A percentile compares a stretch with the other conserved stretches of the same genome.
Evolutionary conservation across 1,140 invertebrate genomes (phyloP).

Genomic region (Papilio polytes): DNA sequence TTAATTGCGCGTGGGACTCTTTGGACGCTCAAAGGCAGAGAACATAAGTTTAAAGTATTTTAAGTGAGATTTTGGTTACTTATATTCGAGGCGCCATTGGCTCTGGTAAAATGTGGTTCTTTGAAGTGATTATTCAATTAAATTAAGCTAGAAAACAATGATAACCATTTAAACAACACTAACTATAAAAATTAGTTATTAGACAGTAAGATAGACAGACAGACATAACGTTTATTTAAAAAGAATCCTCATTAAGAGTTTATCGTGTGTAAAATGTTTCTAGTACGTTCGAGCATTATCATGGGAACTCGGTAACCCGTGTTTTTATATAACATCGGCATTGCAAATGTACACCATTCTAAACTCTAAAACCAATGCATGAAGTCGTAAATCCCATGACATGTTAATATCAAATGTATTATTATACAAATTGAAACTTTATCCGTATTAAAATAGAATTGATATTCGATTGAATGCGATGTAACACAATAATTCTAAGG

Average conservation of each 20-base stretch:
- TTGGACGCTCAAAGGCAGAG: neutral
- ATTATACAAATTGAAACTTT: constrained; percentile 34
- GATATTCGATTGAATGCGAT: constrained; percentile 20
- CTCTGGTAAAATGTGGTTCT: too few species aligned
- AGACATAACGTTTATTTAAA: neutral
- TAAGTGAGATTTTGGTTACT: neutral
- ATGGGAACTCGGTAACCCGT: constrained; percentile 46
- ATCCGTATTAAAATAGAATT: constrained; percentile 22
- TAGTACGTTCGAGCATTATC: neutral
- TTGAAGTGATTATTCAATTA: too few species aligned
- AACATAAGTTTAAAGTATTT: neutral
- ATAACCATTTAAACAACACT: neutral
- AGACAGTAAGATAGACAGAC: neutral
- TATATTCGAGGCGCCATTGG: too few species aligned
- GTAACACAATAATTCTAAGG: constrained; percentile 30
- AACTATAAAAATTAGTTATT: neutral
- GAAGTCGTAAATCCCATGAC: constrained; percentile 4
- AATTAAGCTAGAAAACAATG: too few species aligned
- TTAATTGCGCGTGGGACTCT: constrained; percentile 1
- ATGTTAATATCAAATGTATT: neutral
- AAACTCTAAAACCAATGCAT: neutral
- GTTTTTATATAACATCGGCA: neutral
- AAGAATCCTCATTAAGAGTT: neutral
- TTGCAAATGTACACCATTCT: neutral
- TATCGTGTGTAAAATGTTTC: constrained; percentile 23